Evolutionary conservation across 2,797 vertebrate genomes (phyloP), one percentile per base, ranked within the genome.

Genomic region (Neomorphus geoffroyi): DNA sequence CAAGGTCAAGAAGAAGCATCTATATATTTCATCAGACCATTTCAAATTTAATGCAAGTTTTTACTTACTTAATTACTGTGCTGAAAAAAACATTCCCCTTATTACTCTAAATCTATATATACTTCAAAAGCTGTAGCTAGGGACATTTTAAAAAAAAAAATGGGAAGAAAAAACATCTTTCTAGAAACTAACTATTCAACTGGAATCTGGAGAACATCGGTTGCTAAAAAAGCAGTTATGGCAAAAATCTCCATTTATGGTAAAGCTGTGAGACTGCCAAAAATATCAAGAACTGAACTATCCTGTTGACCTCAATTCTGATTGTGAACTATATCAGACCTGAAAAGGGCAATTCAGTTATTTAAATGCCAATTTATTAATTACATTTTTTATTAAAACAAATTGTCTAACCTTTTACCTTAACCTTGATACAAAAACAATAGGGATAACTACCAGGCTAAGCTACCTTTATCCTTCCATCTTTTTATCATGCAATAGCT

Each of bases 121-220:
- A 64, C 35, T 78, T 93, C 70, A 94, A 88, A 93, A 90, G 58
- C 23, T 56, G 26, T 48, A 74, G 35, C 45, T 80, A 78, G 24
- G 80, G 45, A 77, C n/a, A 64, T 28, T 70, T 90, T 90, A 90
- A 10, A 80, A 82, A 70, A 53, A 90, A 53, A 90, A 77, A 15
- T 1, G 2, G 4, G 9, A 24, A 15, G 0, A 7, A 58, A 56
- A 45, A 58, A 65, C 0, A 24, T 10, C 45, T 64, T 64, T 7
- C 64, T 50, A 65, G 24, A 81, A 83, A 92, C 83, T 79, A 73
- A 73, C 53, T 54, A 26, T 39, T 61, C 71, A 78, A 79, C 43
- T 61, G 66, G 58, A 80, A 66, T n/a, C 14, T 66, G 33, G 12
- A 82, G 64, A 86, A 80, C 12, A 39, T 22, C 3, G 1, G 23